phyloP scores from a whole-genome alignment of 1,140 invertebrate genomes.

The Orchesella cincta region DNA sequence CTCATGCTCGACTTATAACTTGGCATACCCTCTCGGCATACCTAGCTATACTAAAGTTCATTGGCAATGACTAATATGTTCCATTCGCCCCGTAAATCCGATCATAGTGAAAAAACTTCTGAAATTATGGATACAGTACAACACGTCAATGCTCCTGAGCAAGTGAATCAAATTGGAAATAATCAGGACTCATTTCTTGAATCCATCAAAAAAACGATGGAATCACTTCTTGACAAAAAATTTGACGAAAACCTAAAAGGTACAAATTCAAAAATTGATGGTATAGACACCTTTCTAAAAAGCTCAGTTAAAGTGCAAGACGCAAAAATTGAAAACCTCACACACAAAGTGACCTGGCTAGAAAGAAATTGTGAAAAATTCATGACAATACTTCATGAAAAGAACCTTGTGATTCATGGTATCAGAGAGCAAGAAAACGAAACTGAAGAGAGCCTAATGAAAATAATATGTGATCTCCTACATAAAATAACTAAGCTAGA shows the following conservation, averaged over 20 bases:
- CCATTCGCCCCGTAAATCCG: too few species aligned
- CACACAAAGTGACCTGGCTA: not conserved
- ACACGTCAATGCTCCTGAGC: too few species aligned
- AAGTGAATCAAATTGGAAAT: too few species aligned
- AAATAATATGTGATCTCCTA: not conserved
- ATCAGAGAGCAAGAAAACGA: not conserved
- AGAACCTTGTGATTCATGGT: not conserved
- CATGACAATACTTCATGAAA: not conserved
- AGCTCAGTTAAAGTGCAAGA: not conserved
- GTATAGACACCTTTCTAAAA: not conserved
- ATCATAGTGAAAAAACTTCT: too few species aligned
- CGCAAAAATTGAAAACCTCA: not conserved
- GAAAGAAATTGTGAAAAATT: not conserved
- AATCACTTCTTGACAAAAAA: not conserved
- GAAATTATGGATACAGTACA: too few species aligned
- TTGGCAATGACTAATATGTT: too few species aligned
- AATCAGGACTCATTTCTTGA: too few species aligned
- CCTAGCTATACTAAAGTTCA: too few species aligned
- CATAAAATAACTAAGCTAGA: not conserved
- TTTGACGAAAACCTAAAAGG: not conserved
- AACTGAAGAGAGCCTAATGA: not conserved
- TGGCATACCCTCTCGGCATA: too few species aligned
- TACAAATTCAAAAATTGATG: not conserved
- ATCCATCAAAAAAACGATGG: too few species aligned
- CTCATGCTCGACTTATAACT: too few species aligned